These are phyloP conservation scores for Podocnemis expansa DNA, from an alignment of 2,113 vertebrate genomes.

Conservation along the genomic window DNA sequence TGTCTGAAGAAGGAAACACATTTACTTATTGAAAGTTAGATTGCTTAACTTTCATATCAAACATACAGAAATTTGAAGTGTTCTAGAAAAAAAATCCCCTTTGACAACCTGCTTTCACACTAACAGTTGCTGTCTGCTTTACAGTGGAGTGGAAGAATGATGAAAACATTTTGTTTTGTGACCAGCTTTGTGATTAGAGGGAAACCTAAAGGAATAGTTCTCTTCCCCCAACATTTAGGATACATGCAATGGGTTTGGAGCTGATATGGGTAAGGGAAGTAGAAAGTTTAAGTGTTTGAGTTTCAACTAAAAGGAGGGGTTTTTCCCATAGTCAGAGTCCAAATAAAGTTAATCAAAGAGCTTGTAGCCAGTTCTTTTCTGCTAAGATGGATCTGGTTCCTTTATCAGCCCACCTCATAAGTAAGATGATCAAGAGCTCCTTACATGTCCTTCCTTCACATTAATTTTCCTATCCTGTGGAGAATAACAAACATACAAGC, in stretches of 20 bases:
- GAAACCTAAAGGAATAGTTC: neutral
- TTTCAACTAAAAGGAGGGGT: accelerated
- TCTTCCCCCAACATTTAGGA: neutral
- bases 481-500: neutral
- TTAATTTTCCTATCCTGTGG: neutral
- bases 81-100: neutral
- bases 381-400: neutral
- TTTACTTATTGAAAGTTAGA: constrained; percentile 7
- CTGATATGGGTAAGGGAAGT: neutral
- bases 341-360: neutral
- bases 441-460: neutral
- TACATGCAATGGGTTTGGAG: accelerated
- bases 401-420: neutral
- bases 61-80: neutral
- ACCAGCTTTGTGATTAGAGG: neutral
- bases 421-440: neutral
- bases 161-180: neutral
- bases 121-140: neutral
- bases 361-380: neutral
- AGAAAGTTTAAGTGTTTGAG: neutral
- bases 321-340: neutral
- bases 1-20: neutral
- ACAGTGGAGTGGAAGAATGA: neutral
- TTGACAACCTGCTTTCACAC: neutral
- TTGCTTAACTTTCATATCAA: neutral